A percentile compares a stretch with the other conserved stretches of the same genome.
These are phyloP conservation scores for Brachirus orientalis DNA, from an alignment of 2,113 vertebrate species.

Conservation along the genomic window DNA sequence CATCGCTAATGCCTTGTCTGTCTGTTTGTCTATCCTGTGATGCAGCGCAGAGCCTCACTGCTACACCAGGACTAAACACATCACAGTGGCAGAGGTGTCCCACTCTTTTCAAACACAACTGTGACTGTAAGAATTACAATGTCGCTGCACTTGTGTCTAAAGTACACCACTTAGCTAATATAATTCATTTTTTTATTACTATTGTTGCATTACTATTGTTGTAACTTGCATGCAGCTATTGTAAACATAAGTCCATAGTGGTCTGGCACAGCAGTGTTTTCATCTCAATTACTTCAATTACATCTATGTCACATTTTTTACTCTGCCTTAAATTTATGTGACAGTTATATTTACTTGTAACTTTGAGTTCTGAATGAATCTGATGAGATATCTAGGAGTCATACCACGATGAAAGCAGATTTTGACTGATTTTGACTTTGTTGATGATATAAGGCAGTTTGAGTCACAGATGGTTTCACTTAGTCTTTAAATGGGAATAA, in stretches of 20 bases:
- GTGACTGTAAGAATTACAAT: slow-evolving; percentile 18
- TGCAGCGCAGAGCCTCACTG: slow-evolving; percentile 44
- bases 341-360: too few relatives aligned
- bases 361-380: too few relatives aligned
- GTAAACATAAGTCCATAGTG: background rate
- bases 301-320: too few relatives aligned
- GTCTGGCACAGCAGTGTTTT: background rate
- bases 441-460: too few relatives aligned
- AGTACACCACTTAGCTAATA: slow-evolving; percentile 25
- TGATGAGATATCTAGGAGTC: too few relatives aligned
- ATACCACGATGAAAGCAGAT: too few relatives aligned
- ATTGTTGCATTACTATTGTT: background rate
- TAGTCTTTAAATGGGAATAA: background rate
- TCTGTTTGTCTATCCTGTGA: slow-evolving; percentile 64
- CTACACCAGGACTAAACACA: slow-evolving; percentile 56
- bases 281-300: too few relatives aligned
- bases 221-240: background rate
- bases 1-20: slow-evolving; percentile 64
- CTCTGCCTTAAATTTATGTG: too few relatives aligned
- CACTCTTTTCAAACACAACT: slow-evolving; percentile 39
- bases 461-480: too few relatives aligned
- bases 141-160: slow-evolving; percentile 14
- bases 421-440: too few relatives aligned
- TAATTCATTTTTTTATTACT: background rate
- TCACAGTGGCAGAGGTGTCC: slow-evolving; percentile 27